Base-by-base conservation (phyloP, 2,888 invertebrate species). In the Acrobasis suavella region DNA sequence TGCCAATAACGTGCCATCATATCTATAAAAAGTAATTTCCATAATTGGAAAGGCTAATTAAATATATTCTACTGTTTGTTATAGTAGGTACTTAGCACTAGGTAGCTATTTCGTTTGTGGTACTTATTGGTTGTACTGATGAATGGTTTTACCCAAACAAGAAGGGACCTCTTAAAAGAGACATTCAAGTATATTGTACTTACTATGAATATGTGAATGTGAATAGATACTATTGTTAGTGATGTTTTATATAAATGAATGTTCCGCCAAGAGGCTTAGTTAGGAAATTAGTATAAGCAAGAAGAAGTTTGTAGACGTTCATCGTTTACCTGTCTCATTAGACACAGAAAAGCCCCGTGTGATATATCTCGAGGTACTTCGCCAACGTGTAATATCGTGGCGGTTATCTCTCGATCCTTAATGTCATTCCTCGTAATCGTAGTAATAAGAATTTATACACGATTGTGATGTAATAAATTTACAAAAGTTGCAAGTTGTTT, bases 401-500 rank as follows among this genome's bases (percentile, higher is more conserved):
- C 32, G 16, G 17, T 60, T n/a, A 9, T 14, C 39, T 50, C 7
- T 7, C 60, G 9, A n/a, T 58, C 9, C 9, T 9, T 42, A 42
- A 17, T 49, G 9, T 62, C 55, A 62, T 69, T 65, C 68, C 59
- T 59, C 54, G 32, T 55, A 62, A 58, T 59, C 54, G 32, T 55
- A 62, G 54, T 54, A 62, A 64, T 66, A 65, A 66, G 60, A 65
- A 68, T 65, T 69, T 64, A 67, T 63, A 64, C 63, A 50, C 37
- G 55, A 59, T 68, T 65, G 60, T 65, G 65, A 67, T 65, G 66
- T 64, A 83, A 82, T 83, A 83, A 83, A 84, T 78, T 72, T 80
- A 82, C 73, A 81, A 76, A 75, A 77, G 78, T 82, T 79, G 73
- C 70, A 60, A 64, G 76, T 85, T 69, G 84, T 86, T 86, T 86